These are phyloP conservation scores for Gavia stellata DNA, from an alignment of 2,113 vertebrate genomes.

Conservation along the genomic window DNA sequence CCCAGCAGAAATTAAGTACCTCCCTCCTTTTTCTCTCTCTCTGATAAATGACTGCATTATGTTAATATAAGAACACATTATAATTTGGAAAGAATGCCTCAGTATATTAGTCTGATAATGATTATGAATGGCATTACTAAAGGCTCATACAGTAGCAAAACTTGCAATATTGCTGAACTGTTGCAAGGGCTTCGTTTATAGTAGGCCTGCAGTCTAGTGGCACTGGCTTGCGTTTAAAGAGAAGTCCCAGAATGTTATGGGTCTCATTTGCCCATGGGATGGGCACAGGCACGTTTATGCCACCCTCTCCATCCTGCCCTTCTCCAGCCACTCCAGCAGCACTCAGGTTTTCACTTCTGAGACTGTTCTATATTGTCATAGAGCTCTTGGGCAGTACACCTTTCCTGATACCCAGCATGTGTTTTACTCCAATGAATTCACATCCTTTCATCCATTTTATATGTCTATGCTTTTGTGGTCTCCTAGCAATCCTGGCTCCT, in stretches of 20 bases:
- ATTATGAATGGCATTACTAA: neutral
- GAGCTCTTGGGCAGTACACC: neutral
- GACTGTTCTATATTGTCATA: neutral
- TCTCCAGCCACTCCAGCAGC: neutral
- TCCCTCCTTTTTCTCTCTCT: neutral
- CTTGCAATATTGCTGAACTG: neutral
- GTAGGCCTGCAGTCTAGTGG: neutral
- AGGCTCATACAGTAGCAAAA: neutral
- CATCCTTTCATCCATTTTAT: neutral
- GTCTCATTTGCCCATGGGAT: neutral
- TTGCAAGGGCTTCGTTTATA: neutral
- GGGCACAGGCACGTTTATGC: neutral
- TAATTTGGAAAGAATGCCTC: neutral
- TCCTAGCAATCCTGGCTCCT: neutral
- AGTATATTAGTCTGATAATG: neutral
- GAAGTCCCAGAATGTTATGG: neutral
- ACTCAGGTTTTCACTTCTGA: neutral
- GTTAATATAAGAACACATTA: neutral
- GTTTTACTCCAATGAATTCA: neutral
- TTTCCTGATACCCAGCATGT: neutral
- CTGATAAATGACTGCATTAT: neutral
- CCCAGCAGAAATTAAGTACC: neutral
- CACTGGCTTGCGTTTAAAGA: neutral
- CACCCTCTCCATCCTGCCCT: neutral
- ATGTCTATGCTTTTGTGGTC: neutral